Percentiles rank a stretch among this genome's conserved stretches.
phyloP scores from a whole-genome alignment of 1,140 invertebrate genomes.

The Ruditapes philippinarum region DNA sequence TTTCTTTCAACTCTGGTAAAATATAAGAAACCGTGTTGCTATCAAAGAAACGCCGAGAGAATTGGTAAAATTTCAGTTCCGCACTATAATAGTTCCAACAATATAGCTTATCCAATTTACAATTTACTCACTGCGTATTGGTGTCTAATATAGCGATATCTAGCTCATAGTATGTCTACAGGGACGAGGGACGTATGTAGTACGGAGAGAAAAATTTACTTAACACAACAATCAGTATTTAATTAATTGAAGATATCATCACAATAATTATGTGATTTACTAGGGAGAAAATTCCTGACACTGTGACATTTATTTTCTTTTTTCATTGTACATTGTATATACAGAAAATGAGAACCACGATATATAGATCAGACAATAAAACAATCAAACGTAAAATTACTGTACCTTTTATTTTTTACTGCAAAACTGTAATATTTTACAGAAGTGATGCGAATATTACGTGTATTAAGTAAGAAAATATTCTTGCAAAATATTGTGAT shows the following conservation, averaged over 20 bases:
- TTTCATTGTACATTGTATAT: too few species aligned
- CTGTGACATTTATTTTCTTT: too few species aligned
- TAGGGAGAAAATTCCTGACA: too few species aligned
- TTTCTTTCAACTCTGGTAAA: neutral
- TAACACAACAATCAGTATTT: conserved; percentile 27
- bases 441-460: too few species aligned
- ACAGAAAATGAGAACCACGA: too few species aligned
- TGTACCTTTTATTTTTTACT: too few species aligned
- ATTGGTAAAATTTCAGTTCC: neutral
- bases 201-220: neutral
- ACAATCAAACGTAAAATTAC: too few species aligned
- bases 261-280: too few species aligned
- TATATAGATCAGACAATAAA: too few species aligned
- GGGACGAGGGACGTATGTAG: conserved; percentile 29
- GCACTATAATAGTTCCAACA: neutral
- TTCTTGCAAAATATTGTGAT: too few species aligned
- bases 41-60: neutral
- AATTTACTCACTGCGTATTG: neutral
- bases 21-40: neutral
- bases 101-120: neutral
- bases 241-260: conserved; percentile 27
- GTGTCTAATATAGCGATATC: neutral
- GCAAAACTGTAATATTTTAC: too few species aligned
- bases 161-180: neutral
- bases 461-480: too few species aligned